Evolutionary conservation across 2,797 vertebrate species (phyloP), one percentile per base, ranked within the genome.

Genomic region (Neosalanx taihuensis): DNA sequence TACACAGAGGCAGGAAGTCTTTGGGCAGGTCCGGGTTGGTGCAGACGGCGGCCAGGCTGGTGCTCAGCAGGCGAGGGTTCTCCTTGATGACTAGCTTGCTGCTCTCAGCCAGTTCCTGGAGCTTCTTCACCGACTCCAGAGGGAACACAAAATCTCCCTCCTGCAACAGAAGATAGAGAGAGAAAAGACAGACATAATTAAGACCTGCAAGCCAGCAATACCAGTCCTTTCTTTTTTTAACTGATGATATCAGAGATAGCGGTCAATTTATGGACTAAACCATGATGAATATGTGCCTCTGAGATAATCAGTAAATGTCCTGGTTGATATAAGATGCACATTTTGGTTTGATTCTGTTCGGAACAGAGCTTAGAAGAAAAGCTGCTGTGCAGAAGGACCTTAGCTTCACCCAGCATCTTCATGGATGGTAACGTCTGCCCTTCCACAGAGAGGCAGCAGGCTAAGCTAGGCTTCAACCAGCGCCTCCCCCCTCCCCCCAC

Each of bases 101-200:
- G 77, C 30, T 74, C 15, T 83, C 79, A 0, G 79, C 33, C 76
- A 94, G 51, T 58, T 89, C 84, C 73, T 93, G 90, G 13, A 94
- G 89, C 60, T 87, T 87, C 80, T 82, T 90, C 61, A 94, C 87
- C 0, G 89, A 90, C 56, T 93, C 91, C 62, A 92, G 53, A 0
- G 92, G 91, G 83, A 93, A 92, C 46, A 81, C 84, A 69, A 91
- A 67, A 6, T 90, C 89, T 15, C 90, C 92, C 72, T 93, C 93
- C 93, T 94, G 70, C 17, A 46, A 13, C 23, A 1, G 12, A 9
- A 59, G 66, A 69, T 18, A 65, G 60, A 61, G 51, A 26, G 26
- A 59, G 35, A 35, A 17, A 63, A 15, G 35, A 41, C 20, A 37
- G 7, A 26, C 23, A 10, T 12, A 1, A 3, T 67, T 51, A n/a